phyloP scores from a whole-genome alignment of 1,140 invertebrate species.

The Drosophila grimshawi region DNA sequence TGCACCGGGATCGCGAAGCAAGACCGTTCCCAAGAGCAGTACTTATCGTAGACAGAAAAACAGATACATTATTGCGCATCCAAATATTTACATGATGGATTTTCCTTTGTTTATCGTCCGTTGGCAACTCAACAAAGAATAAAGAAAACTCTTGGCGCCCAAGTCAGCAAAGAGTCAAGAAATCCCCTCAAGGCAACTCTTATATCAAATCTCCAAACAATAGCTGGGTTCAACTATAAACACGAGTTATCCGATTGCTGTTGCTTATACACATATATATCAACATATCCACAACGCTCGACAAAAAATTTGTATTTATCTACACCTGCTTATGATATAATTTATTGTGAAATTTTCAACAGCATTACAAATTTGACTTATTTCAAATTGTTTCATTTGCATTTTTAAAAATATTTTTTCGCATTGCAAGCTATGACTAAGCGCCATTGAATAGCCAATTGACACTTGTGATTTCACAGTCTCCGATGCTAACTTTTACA shows the following conservation, averaged over 20 bases:
- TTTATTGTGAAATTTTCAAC: conserved; percentile 10
- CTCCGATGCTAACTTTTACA: conserved; percentile 56
- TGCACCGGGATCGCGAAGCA: conserved; percentile 35
- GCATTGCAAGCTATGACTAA: conserved; percentile 23
- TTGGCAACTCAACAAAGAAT: conserved; percentile 41
- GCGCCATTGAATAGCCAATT: conserved; percentile 22
- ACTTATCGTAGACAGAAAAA: neutral
- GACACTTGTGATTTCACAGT: conserved; percentile 39
- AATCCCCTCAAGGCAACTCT: conserved; percentile 1
- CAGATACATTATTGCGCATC: conserved; percentile 28
- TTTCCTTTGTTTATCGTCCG: conserved; percentile 33
- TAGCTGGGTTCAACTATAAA: neutral
- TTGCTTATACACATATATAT: neutral
- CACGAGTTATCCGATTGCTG: neutral
- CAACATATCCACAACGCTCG: conserved; percentile 9
- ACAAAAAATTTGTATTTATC: conserved; percentile 6
- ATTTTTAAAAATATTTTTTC: neutral
- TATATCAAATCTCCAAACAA: conserved; percentile 13
- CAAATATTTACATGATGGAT: conserved; percentile 42
- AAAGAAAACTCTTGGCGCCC: conserved; percentile 10
- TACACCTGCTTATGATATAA: conserved; percentile 21
- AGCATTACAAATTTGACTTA: conserved; percentile 5
- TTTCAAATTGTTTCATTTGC: neutral
- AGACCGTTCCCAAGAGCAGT: neutral
- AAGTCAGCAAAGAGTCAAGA: conserved; percentile 15